A percentile compares a stretch with the other conserved stretches of the same genome.
Evolutionary conservation across 2,888 invertebrate genomes (phyloP).

Genomic region (Trimorus sp.): DNA sequence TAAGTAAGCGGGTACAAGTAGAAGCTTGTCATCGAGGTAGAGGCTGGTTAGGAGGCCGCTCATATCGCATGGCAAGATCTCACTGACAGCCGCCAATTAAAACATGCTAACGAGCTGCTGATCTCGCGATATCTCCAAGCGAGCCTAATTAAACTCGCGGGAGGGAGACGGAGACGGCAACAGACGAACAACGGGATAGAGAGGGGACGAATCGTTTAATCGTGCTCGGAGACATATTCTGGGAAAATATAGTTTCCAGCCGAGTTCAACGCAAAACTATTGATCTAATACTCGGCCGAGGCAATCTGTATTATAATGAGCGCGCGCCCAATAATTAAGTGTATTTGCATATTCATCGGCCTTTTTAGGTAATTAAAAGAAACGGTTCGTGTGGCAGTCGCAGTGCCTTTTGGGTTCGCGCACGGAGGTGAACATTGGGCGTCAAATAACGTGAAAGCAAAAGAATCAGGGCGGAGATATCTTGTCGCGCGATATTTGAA

Average conservation of each 20-base stretch:
- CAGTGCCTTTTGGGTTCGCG: constrained; percentile 34
- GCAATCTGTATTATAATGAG: constrained; percentile 65
- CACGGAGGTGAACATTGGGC: constrained; percentile 30
- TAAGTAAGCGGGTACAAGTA: constrained; percentile 72
- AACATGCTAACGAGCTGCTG: constrained; percentile 82
- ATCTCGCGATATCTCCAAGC: constrained; percentile 78
- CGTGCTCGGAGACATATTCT: constrained; percentile 64
- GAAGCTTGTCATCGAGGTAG: constrained; percentile 75
- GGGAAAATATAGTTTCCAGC: constrained; percentile 63
- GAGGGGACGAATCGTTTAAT: constrained; percentile 61
- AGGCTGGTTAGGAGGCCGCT: constrained; percentile 75
- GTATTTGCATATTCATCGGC: constrained; percentile 63
- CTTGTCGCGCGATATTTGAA: not conserved
- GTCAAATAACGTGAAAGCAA: constrained; percentile 30
- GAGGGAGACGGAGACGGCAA: constrained; percentile 62
- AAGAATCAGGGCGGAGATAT: not conserved
- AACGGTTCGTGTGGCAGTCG: constrained; percentile 40
- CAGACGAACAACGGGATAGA: constrained; percentile 58
- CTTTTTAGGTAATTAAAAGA: constrained; percentile 65
- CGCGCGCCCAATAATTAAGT: constrained; percentile 58
- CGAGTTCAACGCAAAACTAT: constrained; percentile 62
- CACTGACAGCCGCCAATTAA: constrained; percentile 81
- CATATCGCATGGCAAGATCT: constrained; percentile 77
- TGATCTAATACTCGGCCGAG: constrained; percentile 61
- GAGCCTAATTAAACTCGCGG: constrained; percentile 79